Evolutionary conservation across 2,797 vertebrate genomes (phyloP), one percentile per base, ranked within the genome.

Genomic region (Syndactyla subalaris): DNA sequence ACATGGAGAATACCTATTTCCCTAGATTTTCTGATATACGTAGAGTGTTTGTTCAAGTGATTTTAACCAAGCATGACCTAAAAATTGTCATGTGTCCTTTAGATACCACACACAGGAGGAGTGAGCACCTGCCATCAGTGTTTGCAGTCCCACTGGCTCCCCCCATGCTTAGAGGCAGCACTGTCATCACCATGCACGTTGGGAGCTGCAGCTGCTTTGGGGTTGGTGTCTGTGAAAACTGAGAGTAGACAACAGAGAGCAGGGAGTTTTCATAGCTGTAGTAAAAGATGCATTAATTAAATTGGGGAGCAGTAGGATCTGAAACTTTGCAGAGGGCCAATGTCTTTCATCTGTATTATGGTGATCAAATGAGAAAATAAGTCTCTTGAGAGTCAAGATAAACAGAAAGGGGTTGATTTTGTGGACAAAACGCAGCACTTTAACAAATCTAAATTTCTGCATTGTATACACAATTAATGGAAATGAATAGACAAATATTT

Each of bases 171-270:
- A 73, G 51, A 82, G 36, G 27, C 51, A 88, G 30, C 1, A 0
- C 12, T 41, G 18, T 41, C 3, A 0, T 51, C 58, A 48, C 7
- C 12, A 8, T 5, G 21, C 3, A 1, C 0, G 0, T 26, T 30
- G 21, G 26, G 46, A 89, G 3, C 24, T 48, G n/a, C 1, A 0
- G 19, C 32, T 54, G 45, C 45, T 63, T 21, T 34, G 52, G 29
- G 2, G 11, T 21, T 5, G 5, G 14, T 39, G 36, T n/a, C 27
- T 78, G 36, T 63, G n/a, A 71, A 87, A 79, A 73, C n/a, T 51
- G 39, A n/a, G 8, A 79, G 36, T 8, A 58, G 30, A 24, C 24
- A 88, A 58, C 38, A 55, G 8, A 88, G 54, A 72, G 12, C 15
- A 63, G 48, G 18, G 30, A 73, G 7, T 54, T 84, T 79, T 29